phyloP scores from a whole-genome alignment of 2,888 invertebrate species.

The Oxyteleia sp. region DNA sequence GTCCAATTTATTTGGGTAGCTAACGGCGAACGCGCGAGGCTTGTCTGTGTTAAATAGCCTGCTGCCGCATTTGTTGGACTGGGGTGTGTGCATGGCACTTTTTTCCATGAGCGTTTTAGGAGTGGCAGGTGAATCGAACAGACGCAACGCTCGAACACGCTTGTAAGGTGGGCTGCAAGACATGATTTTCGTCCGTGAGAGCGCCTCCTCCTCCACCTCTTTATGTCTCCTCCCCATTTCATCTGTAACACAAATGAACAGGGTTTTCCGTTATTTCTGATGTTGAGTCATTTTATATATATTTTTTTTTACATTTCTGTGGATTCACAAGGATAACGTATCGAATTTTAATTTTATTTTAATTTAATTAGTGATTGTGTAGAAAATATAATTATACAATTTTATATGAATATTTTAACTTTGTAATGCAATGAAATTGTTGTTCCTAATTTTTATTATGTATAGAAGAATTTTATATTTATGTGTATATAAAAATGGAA shows the following conservation, averaged over 20 bases:
- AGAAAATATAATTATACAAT: too few species aligned
- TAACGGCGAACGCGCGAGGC: slow-evolving; percentile 86
- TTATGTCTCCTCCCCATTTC: slow-evolving; percentile 28
- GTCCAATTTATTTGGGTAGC: slow-evolving; percentile 86
- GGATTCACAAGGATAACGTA: too few species aligned
- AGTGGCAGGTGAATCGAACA: slow-evolving; percentile 95
- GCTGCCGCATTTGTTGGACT: slow-evolving; percentile 86
- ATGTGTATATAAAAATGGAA: too few species aligned
- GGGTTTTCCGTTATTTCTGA: slow-evolving; percentile 31
- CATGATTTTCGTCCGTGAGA: slow-evolving; percentile 80
- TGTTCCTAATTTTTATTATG: too few species aligned
- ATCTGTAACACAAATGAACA: slow-evolving; percentile 48
- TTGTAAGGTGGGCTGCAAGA: slow-evolving; percentile 90
- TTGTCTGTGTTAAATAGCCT: slow-evolving; percentile 85
- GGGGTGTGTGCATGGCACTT: slow-evolving; percentile 89
- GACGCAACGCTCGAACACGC: slow-evolving; percentile 89
- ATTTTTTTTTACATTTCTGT: slow-evolving; percentile 7
- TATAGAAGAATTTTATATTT: too few species aligned
- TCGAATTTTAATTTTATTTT: too few species aligned
- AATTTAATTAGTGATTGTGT: too few species aligned
- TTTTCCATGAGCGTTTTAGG: slow-evolving; percentile 94
- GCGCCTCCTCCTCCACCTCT: slow-evolving; percentile 31
- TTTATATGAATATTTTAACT: too few species aligned
- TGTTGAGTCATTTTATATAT: not conserved
- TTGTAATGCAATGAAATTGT: too few species aligned